phyloP scores from a whole-genome alignment of 2,797 vertebrate species.

The Xerus rutilus region DNA sequence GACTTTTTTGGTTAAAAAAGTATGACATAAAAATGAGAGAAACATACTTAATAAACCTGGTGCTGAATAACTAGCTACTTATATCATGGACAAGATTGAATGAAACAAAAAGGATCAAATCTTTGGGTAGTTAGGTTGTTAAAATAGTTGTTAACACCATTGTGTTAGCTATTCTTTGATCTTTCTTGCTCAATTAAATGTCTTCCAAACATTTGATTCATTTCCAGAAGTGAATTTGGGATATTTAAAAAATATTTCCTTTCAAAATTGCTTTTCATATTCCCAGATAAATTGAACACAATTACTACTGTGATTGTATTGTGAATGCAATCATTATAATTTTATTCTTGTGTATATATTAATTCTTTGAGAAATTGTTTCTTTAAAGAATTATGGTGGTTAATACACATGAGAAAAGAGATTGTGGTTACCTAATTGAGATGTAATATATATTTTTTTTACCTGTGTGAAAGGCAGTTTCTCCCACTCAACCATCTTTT shows the following conservation, averaged over 20 bases:
- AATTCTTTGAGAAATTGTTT: constrained; percentile 63
- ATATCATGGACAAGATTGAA: background rate
- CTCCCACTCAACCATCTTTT: background rate
- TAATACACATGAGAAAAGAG: constrained; percentile 54
- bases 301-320: constrained; percentile 65
- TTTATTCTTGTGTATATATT: constrained; percentile 65
- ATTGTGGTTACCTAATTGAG: constrained; percentile 27
- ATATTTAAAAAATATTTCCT: constrained; percentile 71
- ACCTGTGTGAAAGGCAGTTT: constrained; percentile 21
- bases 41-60: background rate
- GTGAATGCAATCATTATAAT: constrained; percentile 64
- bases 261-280: constrained; percentile 64
- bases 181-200: constrained; percentile 46
- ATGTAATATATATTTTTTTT: background rate
- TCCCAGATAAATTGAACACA: constrained; percentile 58
- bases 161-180: constrained; percentile 43
- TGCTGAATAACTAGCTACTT: constrained; percentile 5
- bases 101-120: background rate
- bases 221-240: constrained; percentile 61
- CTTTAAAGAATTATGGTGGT: constrained; percentile 53
- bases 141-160: constrained; percentile 9
- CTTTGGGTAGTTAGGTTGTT: background rate
- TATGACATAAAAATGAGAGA: constrained; percentile 25
- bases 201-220: constrained; percentile 61
- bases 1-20: constrained; percentile 17